Evolutionary conservation across 2,797 vertebrate genomes (phyloP), one percentile per base, ranked within the genome.

Genomic region (Zenarchopterus dispar): DNA sequence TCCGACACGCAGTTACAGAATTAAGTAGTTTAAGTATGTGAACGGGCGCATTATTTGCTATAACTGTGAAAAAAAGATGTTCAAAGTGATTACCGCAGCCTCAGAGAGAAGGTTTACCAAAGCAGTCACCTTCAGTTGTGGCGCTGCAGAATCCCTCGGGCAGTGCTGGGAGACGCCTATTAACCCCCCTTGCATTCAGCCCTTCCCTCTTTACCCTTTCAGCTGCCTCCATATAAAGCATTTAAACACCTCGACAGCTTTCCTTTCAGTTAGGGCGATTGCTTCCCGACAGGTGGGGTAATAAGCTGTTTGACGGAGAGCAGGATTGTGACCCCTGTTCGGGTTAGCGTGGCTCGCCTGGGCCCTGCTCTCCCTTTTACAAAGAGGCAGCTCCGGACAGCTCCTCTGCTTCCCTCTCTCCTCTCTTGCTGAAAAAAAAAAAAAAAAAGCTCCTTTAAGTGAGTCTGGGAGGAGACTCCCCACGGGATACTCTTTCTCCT

Each of bases 371-470:
- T 59, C 91, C 88, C 91, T 74, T 84, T 84, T 86, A 78, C 75
- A 74, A 84, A 86, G 77, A 82, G 78, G 59, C 58, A 59, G 84
- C 78, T 80, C 77, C 70, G 80, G 85, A 85, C 82, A 83, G 82
- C 84, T 88, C 93, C 92, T 91, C 87, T 93, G 93, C 94, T 91
- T 92, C 90, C 77, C 90, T 93, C 94, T 94, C 92, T 93, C 94
- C 93, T 93, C 94, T 95, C 93, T 92, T 92, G 94, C 94, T 94
- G 94, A 96, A 97, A 95, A 95, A 13, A 36, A 36, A 15, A 39
- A 39, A 39, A 97, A 95, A 95, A 96, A 97, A 96, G 95, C 95
- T 95, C 95, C 95, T 98, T 95, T 96, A 95, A 97, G 95, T 96
- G 95, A 96, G 95, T 95, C 95, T 96, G 94, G 91, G 92, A 89